Percentiles rank a stretch among this genome's conserved stretches.
These are phyloP conservation scores for Cygnus atratus DNA, from an alignment of 2,113 vertebrate genomes.

Conservation along the genomic window DNA sequence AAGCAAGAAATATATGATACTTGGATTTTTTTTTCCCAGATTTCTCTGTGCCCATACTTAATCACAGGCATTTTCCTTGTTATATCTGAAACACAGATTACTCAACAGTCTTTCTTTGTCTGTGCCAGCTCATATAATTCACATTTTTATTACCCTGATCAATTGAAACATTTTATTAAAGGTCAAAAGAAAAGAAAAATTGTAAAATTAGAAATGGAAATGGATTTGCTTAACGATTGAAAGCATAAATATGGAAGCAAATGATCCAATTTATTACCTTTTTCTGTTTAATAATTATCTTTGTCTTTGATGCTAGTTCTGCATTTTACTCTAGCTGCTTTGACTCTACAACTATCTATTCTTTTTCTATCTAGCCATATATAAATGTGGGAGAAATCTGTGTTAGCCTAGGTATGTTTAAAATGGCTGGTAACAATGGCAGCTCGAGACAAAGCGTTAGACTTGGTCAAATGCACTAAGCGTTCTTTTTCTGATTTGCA, in stretches of 20 bases:
- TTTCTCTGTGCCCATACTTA: not conserved
- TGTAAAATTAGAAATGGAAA: slow-evolving; percentile 69
- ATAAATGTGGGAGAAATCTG: not conserved
- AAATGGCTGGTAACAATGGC: not conserved
- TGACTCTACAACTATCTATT: not conserved
- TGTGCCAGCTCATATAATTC: slow-evolving; percentile 66
- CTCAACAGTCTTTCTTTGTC: slow-evolving; percentile 34
- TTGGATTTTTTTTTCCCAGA: not conserved
- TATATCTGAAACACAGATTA: slow-evolving; percentile 42
- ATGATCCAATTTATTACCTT: slow-evolving; percentile 56
- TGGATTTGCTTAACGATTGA: slow-evolving; percentile 62
- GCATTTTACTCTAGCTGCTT: not conserved
- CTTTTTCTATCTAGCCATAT: not conserved
- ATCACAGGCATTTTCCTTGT: slow-evolving; percentile 12
- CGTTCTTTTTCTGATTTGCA: not conserved
- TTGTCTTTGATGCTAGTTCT: slow-evolving; percentile 27
- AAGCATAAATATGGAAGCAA: slow-evolving; percentile 64
- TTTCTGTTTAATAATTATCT: slow-evolving; percentile 43
- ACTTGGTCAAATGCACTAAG: not conserved
- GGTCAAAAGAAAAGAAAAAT: slow-evolving; percentile 72
- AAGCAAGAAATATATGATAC: not conserved
- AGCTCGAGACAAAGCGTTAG: accelerated
- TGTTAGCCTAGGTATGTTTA: not conserved
- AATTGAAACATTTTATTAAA: slow-evolving; percentile 72
- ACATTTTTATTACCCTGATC: slow-evolving; percentile 68